Base-by-base conservation (phyloP, 2,113 vertebrate species). In the Ascaphus truei region DNA sequence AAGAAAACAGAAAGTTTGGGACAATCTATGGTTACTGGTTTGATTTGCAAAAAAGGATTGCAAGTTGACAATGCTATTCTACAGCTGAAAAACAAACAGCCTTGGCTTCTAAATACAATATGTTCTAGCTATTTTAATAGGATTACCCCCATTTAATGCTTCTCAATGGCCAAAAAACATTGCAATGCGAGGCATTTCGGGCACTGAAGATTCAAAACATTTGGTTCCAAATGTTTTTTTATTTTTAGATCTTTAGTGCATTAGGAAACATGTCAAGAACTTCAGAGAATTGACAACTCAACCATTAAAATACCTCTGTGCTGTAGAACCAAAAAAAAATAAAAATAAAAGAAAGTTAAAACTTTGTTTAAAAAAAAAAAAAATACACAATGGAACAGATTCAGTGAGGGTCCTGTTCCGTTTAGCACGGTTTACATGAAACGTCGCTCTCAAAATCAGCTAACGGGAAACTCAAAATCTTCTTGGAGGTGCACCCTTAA, bases 401-500 rank as follows among this genome's bases (percentile, higher is more conserved):
- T 86, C 81, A 76, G 77, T 79, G 82, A 80, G 79, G 78, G 84
- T 85, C 83, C 81, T 81, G 81, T 74, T 81, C 66, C 26, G 61
- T 26, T 13, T 75, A 62, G 81, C 76, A 79, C 79, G 80, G 81
- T 87, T 81, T 80, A 83, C 75, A 85, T 85, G 83, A 85, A 81
- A 84, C 85, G 81, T 90, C 90, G 89, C 89, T 88, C 82, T 84
- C 79, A 82, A 88, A 83, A 84, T 75, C 76, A 55, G 52, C 58
- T 18, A 61, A 50, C 4, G 43, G 75, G 47, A 76, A 58, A 75
- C 76, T 88, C 85, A 99, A 83, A 94, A 98, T 78, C 94, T 89
- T 77, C 94, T 86, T 20, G 86, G 92, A 55, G 93, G 90, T 86
- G 87, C 91, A 60, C 93, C 88, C 88, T 98, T 98, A 83, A 95